Percentiles rank a stretch among this genome's conserved stretches.
phyloP scores from a whole-genome alignment of 2,888 invertebrate genomes.

The Chrysina gloriosa region DNA sequence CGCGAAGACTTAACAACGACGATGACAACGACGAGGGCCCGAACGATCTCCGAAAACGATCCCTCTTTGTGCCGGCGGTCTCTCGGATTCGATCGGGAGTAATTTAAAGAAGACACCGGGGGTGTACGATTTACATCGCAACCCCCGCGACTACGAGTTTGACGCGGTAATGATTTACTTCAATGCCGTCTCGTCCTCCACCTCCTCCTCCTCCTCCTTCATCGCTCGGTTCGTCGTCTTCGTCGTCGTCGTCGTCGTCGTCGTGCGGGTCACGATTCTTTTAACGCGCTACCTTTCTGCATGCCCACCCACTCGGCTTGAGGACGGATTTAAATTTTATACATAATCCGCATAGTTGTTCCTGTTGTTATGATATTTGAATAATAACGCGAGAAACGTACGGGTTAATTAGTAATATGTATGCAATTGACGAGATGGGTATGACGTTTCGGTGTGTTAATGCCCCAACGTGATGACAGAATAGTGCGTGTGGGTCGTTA shows the following conservation, averaged over 20 bases:
- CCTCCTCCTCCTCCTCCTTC: neutral
- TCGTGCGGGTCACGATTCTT: neutral
- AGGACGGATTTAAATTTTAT: neutral
- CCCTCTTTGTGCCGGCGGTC: conserved; percentile 30
- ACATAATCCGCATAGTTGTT: neutral
- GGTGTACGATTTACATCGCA: conserved; percentile 38
- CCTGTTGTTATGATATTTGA: neutral
- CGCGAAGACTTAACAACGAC: conserved; percentile 1
- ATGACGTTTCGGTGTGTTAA: too few species aligned
- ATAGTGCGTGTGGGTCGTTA: too few species aligned
- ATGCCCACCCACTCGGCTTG: conserved; percentile 5
- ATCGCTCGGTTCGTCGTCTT: neutral
- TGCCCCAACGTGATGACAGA: too few species aligned
- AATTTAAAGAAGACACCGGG: conserved; percentile 41
- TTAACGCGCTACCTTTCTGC: neutral
- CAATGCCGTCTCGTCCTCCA: neutral
- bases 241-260: too few species aligned
- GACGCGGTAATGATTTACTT: conserved; percentile 41
- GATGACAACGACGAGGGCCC: neutral
- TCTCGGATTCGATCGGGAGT: conserved; percentile 42
- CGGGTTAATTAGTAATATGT: neutral
- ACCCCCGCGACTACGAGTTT: conserved; percentile 42
- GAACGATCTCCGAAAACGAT: conserved; percentile 20
- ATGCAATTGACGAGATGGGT: neutral
- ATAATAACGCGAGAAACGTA: neutral